Conservation (phyloP, 2,888 invertebrate species). For the Megalurothrips usitatus region DNA sequence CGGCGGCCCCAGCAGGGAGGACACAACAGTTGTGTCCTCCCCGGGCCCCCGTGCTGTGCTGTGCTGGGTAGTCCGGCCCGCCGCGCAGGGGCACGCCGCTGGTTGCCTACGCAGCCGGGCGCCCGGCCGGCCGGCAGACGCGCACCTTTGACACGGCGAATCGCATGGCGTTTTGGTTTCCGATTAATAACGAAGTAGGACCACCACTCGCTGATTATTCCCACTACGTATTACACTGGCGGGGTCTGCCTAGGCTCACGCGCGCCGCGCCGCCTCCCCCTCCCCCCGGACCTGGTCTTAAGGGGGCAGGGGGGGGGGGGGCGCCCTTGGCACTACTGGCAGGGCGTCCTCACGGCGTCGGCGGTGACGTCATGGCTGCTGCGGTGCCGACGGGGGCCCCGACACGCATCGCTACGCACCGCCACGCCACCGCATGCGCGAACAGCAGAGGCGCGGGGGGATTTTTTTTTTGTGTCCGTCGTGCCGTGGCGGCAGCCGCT, state of each 20-base stretch:
- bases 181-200: no score
- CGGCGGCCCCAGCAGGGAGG: no score
- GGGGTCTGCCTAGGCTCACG: neutral
- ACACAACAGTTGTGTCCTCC: no score
- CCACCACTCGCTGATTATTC: no score
- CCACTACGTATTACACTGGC: no score
- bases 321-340: constrained; percentile 6
- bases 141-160: no score
- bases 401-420: neutral
- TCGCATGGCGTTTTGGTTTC: no score
- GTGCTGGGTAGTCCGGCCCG: neutral
- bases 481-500: no score
- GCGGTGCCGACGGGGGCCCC: neutral
- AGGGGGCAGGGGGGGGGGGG: no score
- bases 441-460: neutral
- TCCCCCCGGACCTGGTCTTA: no score
- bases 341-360: neutral
- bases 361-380: neutral
- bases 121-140: neutral
- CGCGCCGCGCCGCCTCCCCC: neutral
- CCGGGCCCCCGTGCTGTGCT: neutral
- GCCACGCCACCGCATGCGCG: neutral
- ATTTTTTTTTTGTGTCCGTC: no score
- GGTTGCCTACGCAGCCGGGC: neutral
- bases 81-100: neutral